Evolutionary conservation across 1,140 invertebrate genomes (phyloP), one percentile per base, ranked within the genome.

Genomic region (Bursaphelenchus mucronatus): DNA sequence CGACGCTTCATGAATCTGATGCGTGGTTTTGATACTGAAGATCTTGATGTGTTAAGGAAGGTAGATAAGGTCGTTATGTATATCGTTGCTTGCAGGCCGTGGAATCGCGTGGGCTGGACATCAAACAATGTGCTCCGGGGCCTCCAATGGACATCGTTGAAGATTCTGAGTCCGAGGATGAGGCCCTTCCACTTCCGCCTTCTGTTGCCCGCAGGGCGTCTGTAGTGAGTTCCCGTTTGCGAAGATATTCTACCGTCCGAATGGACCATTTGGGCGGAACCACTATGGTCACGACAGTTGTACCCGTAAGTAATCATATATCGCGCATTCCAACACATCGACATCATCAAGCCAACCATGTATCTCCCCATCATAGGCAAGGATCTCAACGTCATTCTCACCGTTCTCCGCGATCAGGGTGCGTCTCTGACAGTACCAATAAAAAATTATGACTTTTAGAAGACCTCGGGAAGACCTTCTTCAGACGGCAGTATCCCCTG

Each of bases 11-110:
- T 76, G 41, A 78, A 74, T 3, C 67, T 80, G 39, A 80, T 80
- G 78, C 75, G 75, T 19, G 78, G 78, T 17, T 80, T 80, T 55
- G 78, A 80, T 64, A 65, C 78, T 8, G 78, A 80, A 62, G 78
- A 80, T 53, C 65, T 80, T 39, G 79, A 81, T 43, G 79, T 81
- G 13, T 62, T 80, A 43, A 47, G 73, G 62, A 75, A 69, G 66
- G 76, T 80, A 39, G 46, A 68, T 49, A 58, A 61, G 40, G 7
- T 45, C 6, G 2, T 15, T 19, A 21, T 11, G 46, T 30, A 30
- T 30, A 30, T 30, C 30, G 30, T 5, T 45, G 17, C 30, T 76
- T 73, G 9, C 40, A 74, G 70, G 74, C 76, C 43, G 70, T 76
- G 4, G 70, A 74, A 52, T 74, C 76, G 10, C 21, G 57, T 30